Base-by-base conservation (phyloP, 1,140 invertebrate genomes). In the Lepeophtheirus salmonis region DNA sequence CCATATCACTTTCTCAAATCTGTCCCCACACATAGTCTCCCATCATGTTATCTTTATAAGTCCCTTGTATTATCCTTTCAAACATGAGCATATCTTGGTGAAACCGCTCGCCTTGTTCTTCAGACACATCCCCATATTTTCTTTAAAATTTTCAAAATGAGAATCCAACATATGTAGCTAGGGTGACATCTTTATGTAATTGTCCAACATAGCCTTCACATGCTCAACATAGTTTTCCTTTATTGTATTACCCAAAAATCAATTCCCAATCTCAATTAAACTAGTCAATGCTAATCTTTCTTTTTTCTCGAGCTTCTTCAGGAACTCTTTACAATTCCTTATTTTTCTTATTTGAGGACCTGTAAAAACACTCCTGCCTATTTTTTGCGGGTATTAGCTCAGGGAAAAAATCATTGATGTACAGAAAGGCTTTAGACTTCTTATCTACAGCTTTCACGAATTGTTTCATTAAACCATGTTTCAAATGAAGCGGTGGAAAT, bases 381-480 rank as follows among this genome's bases (percentile, higher is more conserved):
- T 68, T 59, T 62, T 70, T 68, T 17, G 65, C 65, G 52, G 67
- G 65, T 58, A 22, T 60, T 12, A 61, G 22, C 23, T 61, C 30
- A 55, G 60, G 64, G 18, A 66, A 64, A 22, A 24, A 20, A 68
- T 24, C 48, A 62, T 61, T 64, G 30, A 70, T 50, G 22, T n/a
- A n/a, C n/a, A n/a, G 64, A 24, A 64, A 72, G 71, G 24, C 60
- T 65, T 53, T 55, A 3, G 56, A 62, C 64, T 50, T 64, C 65
- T 68, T 67, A 25, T 65, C 17, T 59, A 69, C 52, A 3, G 67
- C 67, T 65, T 72, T 73, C 12, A 71, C 66, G 66, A 70, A 71
- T 17, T 71, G 67, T 65, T 73, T 72, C 64, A 70, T 70, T 18
- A 70, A 56, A 21, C 65, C 67, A 21, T 69, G 60, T 30, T 65